A percentile compares a stretch with the other conserved stretches of the same genome.
phyloP scores from a whole-genome alignment of 2,113 vertebrate genomes.

The Sphyrna mokarran region DNA sequence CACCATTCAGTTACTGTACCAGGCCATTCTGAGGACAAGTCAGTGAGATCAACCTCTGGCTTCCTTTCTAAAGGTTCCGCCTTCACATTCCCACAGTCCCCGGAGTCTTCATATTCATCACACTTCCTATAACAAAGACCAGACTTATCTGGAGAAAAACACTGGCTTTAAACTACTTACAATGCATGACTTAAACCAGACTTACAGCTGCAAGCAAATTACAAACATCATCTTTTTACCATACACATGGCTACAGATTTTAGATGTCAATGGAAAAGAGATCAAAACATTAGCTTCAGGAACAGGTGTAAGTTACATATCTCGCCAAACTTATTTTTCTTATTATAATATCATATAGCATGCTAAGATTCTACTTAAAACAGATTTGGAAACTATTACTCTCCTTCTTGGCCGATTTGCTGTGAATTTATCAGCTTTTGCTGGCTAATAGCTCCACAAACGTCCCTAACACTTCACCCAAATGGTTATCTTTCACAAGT shows the following conservation, averaged over 20 bases:
- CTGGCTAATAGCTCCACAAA: not conserved
- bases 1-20: not conserved
- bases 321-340: not conserved
- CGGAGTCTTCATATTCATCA: conserved; percentile 21
- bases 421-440: not conserved
- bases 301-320: not conserved
- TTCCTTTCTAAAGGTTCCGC: conserved; percentile 4
- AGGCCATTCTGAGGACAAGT: conserved; percentile 7
- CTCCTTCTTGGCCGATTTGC: not conserved
- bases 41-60: not conserved
- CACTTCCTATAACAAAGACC: conserved; percentile 13
- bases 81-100: conserved; percentile 10
- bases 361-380: not conserved
- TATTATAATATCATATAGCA: too few species aligned
- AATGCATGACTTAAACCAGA: conserved; percentile 13
- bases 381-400: not conserved
- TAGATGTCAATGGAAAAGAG: not conserved
- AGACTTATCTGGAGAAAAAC: not conserved
- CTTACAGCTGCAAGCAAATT: conserved; percentile 24
- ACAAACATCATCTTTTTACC: not conserved
- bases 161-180: not conserved
- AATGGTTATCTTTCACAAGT: not conserved
- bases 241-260: not conserved
- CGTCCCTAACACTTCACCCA: not conserved
- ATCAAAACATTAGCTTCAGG: conserved; percentile 28